These are phyloP conservation scores for Notamacropus eugenii DNA, from an alignment of 2,797 vertebrate species.

Conservation along the genomic window DNA sequence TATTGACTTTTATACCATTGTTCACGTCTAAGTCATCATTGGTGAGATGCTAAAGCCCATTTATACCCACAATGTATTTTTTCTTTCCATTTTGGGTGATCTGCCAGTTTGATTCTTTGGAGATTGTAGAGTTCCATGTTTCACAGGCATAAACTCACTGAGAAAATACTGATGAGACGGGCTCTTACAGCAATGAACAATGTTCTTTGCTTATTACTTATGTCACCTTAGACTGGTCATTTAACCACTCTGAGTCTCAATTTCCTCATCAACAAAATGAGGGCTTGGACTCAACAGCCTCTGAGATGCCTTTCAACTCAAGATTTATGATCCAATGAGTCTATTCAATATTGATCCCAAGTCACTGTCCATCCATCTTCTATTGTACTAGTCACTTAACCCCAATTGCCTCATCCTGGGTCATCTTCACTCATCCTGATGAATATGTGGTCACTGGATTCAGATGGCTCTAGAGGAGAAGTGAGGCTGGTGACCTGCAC, in stretches of 20 bases:
- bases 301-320: not conserved
- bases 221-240: not conserved
- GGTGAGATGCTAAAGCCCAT: not conserved
- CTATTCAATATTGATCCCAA: not conserved
- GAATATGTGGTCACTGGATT: no score
- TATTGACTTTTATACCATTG: not conserved
- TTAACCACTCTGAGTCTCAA: not conserved
- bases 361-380: not conserved
- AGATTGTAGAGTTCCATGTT: not conserved
- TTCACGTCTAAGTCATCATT: not conserved
- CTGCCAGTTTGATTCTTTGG: not conserved
- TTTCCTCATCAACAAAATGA: not conserved
- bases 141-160: not conserved
- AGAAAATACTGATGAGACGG: not conserved
- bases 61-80: not conserved
- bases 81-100: not conserved
- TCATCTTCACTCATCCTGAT: no score
- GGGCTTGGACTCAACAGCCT: not conserved
- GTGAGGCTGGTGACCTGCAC: no score
- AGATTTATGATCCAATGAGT: not conserved
- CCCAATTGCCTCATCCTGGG: no score
- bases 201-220: not conserved
- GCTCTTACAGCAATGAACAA: not conserved
- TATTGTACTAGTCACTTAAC: no score
- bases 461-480: no score